phyloP scores from a whole-genome alignment of 2,113 vertebrate species.

The Lycocorax pyrrhopterus region DNA sequence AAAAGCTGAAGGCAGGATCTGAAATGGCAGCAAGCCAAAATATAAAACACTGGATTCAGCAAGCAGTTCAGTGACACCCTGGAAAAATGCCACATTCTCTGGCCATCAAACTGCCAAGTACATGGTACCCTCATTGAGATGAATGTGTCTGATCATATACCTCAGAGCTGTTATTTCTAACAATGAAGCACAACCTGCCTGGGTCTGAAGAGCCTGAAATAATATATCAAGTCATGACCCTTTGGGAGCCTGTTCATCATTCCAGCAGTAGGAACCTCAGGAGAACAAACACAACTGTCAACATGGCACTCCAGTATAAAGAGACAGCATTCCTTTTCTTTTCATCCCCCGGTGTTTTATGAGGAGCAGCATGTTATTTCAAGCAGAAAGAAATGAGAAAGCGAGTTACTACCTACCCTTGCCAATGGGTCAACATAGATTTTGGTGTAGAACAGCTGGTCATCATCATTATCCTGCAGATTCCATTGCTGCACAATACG shows the following conservation, averaged over 20 bases:
- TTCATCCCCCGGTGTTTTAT: not conserved
- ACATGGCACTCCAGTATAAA: not conserved
- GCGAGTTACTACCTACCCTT: constrained; percentile 72
- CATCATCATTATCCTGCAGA: constrained; percentile 95
- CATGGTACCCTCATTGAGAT: constrained; percentile 11
- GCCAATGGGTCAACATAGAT: constrained; percentile 87
- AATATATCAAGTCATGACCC: not conserved
- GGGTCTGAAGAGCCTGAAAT: constrained; percentile 21
- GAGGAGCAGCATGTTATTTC: not conserved
- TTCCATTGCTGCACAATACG: constrained; percentile 88
- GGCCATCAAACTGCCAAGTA: not conserved
- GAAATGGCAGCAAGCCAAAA: constrained; percentile 33
- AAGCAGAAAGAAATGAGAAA: constrained; percentile 1
- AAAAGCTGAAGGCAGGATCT: not conserved
- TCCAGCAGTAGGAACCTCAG: not conserved
- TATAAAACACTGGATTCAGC: constrained; percentile 18
- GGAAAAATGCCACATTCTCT: constrained; percentile 18
- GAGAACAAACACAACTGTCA: not conserved
- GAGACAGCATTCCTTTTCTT: not conserved
- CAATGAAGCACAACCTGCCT: not conserved
- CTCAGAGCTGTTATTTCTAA: constrained; percentile 32
- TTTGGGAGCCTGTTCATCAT: constrained; percentile 21
- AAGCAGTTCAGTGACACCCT: not conserved
- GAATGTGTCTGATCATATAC: not conserved
- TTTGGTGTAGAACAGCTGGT: constrained; percentile 98